These are phyloP conservation scores for Sylvia borin DNA, from an alignment of 2,797 vertebrate species.

Conservation along the genomic window DNA sequence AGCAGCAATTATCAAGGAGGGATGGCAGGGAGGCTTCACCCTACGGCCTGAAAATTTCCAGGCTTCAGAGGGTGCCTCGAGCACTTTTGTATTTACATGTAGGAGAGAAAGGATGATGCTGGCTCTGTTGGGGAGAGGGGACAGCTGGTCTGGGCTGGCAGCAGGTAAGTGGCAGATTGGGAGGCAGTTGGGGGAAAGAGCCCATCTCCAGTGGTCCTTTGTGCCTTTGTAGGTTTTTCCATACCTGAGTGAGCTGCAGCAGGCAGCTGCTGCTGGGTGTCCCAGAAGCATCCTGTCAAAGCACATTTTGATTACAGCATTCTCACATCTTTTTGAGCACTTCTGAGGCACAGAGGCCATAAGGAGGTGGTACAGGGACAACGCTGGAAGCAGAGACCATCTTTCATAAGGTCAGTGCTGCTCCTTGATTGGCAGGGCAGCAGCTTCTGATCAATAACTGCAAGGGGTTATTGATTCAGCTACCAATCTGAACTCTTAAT, in stretches of 20 bases:
- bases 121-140: not conserved
- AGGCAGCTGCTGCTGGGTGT: not conserved
- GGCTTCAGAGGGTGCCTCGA: not conserved
- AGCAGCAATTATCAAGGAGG: fast-evolving
- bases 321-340: not conserved
- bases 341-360: not conserved
- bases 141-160: conserved; percentile 5
- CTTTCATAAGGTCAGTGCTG: conserved; percentile 23
- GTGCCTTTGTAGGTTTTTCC: not conserved
- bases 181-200: not conserved
- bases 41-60: not conserved
- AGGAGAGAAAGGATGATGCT: not conserved
- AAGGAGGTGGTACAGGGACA: not conserved
- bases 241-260: not conserved
- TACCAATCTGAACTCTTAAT: conserved; percentile 69
- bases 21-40: not conserved
- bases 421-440: conserved; percentile 38
- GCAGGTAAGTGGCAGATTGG: not conserved
- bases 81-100: fast-evolving
- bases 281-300: not conserved
- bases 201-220: not conserved
- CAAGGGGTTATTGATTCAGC: conserved; percentile 63
- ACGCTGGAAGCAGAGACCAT: not conserved
- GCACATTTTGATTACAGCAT: not conserved
- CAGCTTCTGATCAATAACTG: conserved; percentile 65